Conservation (phyloP, 2,888 invertebrate genomes). For the Ctena decussata region DNA sequence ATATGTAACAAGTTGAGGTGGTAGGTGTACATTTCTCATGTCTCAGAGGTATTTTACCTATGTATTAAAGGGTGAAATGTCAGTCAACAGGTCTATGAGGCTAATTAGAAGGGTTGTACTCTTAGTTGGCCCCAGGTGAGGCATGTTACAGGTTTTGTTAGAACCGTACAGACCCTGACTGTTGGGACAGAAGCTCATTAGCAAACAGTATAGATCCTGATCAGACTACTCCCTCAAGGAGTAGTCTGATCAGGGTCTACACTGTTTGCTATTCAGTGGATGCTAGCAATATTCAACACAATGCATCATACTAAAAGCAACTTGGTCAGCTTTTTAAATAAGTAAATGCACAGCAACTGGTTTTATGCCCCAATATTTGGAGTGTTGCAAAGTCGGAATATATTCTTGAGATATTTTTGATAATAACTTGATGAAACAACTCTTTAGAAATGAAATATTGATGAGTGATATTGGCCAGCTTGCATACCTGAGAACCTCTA, state of each 20-base stretch:
- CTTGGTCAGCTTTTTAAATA: too few species aligned
- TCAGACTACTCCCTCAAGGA: too few species aligned
- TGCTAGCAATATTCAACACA: too few species aligned
- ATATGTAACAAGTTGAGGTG: neutral
- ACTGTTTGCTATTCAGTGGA: too few species aligned
- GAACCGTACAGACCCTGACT: too few species aligned
- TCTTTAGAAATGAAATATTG: conserved; percentile 1
- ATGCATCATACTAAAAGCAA: too few species aligned
- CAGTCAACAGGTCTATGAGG: neutral
- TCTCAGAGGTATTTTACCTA: neutral
- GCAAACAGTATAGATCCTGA: too few species aligned
- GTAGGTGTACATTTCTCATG: neutral
- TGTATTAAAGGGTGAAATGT: neutral
- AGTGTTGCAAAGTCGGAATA: too few species aligned
- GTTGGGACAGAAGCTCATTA: too few species aligned
- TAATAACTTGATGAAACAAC: neutral
- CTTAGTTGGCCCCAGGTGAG: neutral
- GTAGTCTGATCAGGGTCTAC: too few species aligned
- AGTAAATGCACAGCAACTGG: too few species aligned
- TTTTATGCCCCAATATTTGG: too few species aligned
- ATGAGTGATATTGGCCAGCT: neutral
- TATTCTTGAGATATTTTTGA: neutral
- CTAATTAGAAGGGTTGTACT: neutral
- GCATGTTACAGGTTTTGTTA: neutral
- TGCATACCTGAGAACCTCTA: neutral